Percentiles rank a stretch among this genome's conserved stretches.
Conservation (phyloP, 2,888 invertebrate genomes). For the Octonoba sinensis region DNA sequence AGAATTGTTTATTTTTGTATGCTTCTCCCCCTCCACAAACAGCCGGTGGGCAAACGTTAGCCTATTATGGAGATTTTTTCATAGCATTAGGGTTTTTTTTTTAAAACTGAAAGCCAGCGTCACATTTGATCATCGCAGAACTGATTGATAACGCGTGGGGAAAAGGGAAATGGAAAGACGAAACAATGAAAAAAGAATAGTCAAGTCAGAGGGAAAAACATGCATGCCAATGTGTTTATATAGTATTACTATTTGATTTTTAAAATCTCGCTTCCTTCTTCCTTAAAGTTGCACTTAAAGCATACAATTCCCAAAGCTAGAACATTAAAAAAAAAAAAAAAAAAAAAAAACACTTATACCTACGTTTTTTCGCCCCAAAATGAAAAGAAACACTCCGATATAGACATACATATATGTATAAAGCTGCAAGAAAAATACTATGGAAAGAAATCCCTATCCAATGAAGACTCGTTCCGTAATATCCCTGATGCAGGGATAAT, state of each 20-base stretch:
- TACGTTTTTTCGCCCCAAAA: conserved; percentile 3
- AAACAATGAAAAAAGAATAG: neutral
- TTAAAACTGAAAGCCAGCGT: conserved; percentile 4
- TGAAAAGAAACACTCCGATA: conserved; percentile 10
- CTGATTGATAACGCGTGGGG: neutral
- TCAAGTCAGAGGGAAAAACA: neutral
- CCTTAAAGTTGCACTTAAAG: too few species aligned
- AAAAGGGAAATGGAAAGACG: neutral
- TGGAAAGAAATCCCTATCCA: conserved; percentile 47
- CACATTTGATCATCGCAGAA: conserved; percentile 19
- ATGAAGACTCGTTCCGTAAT: conserved; percentile 62
- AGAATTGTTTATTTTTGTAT: conserved; percentile 11
- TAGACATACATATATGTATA: neutral
- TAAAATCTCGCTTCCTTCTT: too few species aligned
- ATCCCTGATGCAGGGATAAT: conserved; percentile 64
- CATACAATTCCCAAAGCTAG: neutral
- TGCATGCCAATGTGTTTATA: neutral
- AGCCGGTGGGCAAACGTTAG: conserved; percentile 21
- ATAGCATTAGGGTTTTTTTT: neutral
- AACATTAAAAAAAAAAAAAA: neutral
- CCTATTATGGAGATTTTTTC: conserved; percentile 49
- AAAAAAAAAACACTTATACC: neutral
- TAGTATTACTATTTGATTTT: neutral
- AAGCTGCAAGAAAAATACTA: neutral
- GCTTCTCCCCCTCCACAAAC: neutral